Evolutionary conservation across 1,140 invertebrate genomes (phyloP).

Genomic region (Tribolium madens): DNA sequence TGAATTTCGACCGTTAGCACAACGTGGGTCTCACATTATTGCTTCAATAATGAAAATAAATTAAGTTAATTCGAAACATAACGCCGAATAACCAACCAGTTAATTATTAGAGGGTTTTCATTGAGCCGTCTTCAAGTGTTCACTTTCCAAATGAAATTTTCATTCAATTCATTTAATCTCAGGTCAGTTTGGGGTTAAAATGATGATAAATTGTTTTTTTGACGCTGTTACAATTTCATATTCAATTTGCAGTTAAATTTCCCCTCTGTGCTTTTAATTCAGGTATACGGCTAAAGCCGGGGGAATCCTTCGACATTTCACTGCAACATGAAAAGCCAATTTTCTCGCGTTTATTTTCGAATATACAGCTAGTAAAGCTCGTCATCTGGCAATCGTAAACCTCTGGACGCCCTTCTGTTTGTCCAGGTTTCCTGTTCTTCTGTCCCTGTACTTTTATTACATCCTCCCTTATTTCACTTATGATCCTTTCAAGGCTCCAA

Average conservation of each 20-base stretch:
- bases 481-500: slow-evolving; percentile 1
- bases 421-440: slow-evolving; percentile 18
- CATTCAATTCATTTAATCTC: not conserved
- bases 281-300: slow-evolving; percentile 1
- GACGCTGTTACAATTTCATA: not conserved
- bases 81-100: no score
- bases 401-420: slow-evolving; percentile 18
- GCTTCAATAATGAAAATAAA: slow-evolving; percentile 7
- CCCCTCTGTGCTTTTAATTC: not conserved
- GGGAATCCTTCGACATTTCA: slow-evolving; percentile 26
- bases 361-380: slow-evolving; percentile 41
- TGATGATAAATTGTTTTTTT: not conserved
- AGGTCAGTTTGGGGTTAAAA: slow-evolving; percentile 1
- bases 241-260: slow-evolving; percentile 21
- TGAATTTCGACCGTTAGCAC: not conserved
- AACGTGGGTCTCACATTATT: not conserved
- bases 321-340: slow-evolving; percentile 43
- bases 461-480: slow-evolving; percentile 29
- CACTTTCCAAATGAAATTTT: no score
- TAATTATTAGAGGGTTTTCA: no score
- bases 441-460: slow-evolving; percentile 26
- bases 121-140: not conserved
- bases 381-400: slow-evolving; percentile 44
- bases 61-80: not conserved
- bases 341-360: slow-evolving; percentile 40